These are phyloP conservation scores for Adela reaumurella DNA, from an alignment of 2,888 invertebrate species.

Conservation along the genomic window DNA sequence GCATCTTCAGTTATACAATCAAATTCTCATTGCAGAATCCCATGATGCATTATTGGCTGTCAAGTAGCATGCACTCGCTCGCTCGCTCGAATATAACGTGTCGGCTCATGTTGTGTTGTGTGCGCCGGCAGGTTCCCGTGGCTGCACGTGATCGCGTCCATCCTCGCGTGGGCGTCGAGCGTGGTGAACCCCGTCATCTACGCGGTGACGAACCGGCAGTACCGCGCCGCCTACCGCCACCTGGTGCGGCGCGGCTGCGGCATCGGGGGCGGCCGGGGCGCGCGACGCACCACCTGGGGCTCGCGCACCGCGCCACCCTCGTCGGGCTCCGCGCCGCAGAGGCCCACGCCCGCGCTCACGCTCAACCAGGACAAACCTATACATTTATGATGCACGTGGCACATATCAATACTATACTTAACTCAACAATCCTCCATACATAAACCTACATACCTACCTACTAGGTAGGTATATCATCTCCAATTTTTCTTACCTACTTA, in stretches of 20 bases:
- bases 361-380: constrained; percentile 31
- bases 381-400: constrained; percentile 47
- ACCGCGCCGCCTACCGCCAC: constrained; percentile 60
- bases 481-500: too few species aligned
- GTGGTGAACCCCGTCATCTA: constrained; percentile 89
- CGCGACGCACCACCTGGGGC: constrained; percentile 39
- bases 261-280: constrained; percentile 34
- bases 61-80: too few species aligned
- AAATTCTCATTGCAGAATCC: too few species aligned
- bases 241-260: constrained; percentile 29
- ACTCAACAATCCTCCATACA: too few species aligned
- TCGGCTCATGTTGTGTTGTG: too few species aligned
- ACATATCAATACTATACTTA: too few species aligned
- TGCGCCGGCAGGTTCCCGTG: constrained; percentile 59
- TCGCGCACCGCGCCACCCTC: constrained; percentile 45
- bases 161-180: constrained; percentile 86
- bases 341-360: constrained; percentile 19
- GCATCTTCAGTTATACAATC: too few species aligned
- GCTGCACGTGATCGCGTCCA: constrained; percentile 78
- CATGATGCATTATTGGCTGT: too few species aligned
- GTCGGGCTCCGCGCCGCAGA: constrained; percentile 37
- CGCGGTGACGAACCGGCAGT: constrained; percentile 84
- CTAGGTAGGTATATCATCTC: too few species aligned
- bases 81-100: too few species aligned
- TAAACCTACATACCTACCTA: too few species aligned